A percentile compares a stretch with the other conserved stretches of the same genome.
Evolutionary conservation across 2,797 vertebrate genomes (phyloP).

Genomic region (Urophycis tenuis): DNA sequence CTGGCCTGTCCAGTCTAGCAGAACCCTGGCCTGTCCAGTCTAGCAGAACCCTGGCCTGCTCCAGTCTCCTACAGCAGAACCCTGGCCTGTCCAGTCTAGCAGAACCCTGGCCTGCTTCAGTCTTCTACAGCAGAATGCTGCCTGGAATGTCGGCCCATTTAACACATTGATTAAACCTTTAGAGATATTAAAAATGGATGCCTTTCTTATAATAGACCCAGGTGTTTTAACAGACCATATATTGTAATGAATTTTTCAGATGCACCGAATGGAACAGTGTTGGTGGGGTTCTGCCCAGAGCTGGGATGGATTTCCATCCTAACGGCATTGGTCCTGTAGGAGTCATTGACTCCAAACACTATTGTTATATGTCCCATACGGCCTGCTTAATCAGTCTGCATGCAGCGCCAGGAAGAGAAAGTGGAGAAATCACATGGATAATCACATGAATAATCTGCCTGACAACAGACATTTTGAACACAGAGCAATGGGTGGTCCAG

Average conservation of each 20-base stretch:
- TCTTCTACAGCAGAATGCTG: neutral
- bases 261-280: neutral
- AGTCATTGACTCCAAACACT: slow-evolving; percentile 14
- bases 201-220: neutral
- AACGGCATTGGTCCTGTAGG: slow-evolving; percentile 15
- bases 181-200: neutral
- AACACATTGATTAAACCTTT: neutral
- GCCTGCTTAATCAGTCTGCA: slow-evolving; percentile 24
- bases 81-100: no score
- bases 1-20: no score
- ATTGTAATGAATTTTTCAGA: neutral
- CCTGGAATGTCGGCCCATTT: neutral
- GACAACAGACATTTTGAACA: slow-evolving; percentile 13
- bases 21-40: no score
- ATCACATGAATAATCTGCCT: slow-evolving; percentile 7
- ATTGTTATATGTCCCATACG: slow-evolving; percentile 11
- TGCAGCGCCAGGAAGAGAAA: slow-evolving; percentile 18
- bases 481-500: neutral
- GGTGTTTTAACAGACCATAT: neutral
- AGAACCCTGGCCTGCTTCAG: neutral
- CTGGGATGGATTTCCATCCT: slow-evolving; percentile 2
- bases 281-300: neutral
- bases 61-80: no score
- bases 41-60: no score
- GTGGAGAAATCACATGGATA: slow-evolving; percentile 1